A percentile compares a stretch with the other conserved stretches of the same genome.
These are phyloP conservation scores for Hemitrygon akajei DNA, from an alignment of 2,797 vertebrate genomes.

Conservation along the genomic window DNA sequence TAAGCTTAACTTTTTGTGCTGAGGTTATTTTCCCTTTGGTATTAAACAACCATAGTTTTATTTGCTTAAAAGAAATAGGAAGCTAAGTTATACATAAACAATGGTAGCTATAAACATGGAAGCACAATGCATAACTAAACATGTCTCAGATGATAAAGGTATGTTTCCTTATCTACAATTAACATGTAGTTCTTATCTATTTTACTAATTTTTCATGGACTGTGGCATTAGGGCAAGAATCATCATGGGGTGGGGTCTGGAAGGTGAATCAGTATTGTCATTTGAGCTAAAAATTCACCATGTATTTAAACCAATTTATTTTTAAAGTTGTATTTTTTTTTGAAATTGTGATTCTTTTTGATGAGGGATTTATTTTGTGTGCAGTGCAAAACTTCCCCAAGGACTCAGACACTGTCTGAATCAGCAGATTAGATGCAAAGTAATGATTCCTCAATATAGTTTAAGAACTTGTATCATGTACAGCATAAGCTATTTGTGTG, in stretches of 20 bases:
- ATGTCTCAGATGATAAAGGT: background rate
- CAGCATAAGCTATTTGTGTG: background rate
- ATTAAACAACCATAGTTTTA: background rate
- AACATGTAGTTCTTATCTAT: constrained; percentile 1
- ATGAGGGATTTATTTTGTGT: background rate
- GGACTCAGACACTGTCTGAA: background rate
- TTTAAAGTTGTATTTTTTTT: constrained; percentile 14
- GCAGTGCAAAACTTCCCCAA: background rate
- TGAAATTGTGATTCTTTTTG: background rate
- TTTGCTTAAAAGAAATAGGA: constrained; percentile 4
- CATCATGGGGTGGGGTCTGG: background rate
- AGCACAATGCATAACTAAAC: constrained; percentile 28
- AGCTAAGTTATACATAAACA: constrained; percentile 21
- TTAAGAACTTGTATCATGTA: background rate
- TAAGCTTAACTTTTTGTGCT: background rate
- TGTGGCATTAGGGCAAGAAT: no score
- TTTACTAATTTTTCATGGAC: constrained; percentile 17
- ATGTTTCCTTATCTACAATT: background rate
- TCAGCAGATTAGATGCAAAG: background rate
- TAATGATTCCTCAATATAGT: background rate
- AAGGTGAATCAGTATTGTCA: constrained; percentile 9
- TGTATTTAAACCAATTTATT: background rate
- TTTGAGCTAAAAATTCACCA: background rate
- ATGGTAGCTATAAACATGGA: constrained; percentile 14
- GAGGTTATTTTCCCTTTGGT: constrained; percentile 15